Conservation (phyloP, 2,888 invertebrate species). For the Dryobotodes eremita region DNA sequence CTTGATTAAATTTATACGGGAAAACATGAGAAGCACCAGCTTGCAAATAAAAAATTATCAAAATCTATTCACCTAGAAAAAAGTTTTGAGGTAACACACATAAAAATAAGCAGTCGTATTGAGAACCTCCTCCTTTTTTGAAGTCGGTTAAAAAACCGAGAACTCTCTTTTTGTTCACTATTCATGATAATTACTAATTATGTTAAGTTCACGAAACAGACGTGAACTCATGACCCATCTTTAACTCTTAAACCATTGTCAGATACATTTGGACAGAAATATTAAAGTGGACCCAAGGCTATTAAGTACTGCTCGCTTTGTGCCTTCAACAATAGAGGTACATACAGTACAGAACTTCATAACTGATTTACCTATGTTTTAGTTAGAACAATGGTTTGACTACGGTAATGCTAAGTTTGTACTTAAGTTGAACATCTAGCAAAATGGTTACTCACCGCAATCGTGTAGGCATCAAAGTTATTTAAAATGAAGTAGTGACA, state of each 20-base stretch:
- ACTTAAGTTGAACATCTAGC: background rate
- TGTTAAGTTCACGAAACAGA: background rate
- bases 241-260: background rate
- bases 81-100: no score
- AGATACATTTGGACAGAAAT: slow-evolving; percentile 13
- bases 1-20: no score
- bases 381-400: slow-evolving; percentile 42
- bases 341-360: slow-evolving; percentile 19
- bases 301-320: slow-evolving; percentile 20
- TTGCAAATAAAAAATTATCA: no score
- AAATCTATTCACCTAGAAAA: no score
- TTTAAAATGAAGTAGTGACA: background rate
- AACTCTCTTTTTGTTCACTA: no score
- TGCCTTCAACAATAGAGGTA: slow-evolving; percentile 29
- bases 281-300: slow-evolving; percentile 11
- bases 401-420: slow-evolving; percentile 23
- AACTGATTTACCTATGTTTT: slow-evolving; percentile 47
- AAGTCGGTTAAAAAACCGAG: no score
- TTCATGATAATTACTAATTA: background rate
- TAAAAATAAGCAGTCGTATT: no score
- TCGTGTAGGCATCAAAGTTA: background rate
- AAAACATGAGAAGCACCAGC: no score
- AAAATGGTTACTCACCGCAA: background rate
- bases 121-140: no score
- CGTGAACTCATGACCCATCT: background rate